Conservation (phyloP, 2,113 vertebrate genomes). For the Neoarius graeffei region DNA sequence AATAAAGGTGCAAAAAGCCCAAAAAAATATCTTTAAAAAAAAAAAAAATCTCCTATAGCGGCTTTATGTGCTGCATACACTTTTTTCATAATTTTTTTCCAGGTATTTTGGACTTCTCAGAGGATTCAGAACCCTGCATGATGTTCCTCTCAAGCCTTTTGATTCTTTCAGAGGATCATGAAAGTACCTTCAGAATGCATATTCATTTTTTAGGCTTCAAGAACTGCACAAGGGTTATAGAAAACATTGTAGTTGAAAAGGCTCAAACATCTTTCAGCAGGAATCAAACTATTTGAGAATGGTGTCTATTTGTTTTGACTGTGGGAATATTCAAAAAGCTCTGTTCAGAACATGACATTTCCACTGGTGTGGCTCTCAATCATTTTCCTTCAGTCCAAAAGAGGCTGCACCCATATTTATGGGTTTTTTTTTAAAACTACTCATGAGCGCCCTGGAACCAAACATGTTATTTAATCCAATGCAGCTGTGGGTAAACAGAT, state of each 20-base stretch:
- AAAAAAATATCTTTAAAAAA: too few relatives aligned
- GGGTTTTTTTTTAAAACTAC: not conserved
- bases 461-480: conserved; percentile 6
- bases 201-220: not conserved
- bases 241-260: not conserved
- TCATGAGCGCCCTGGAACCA: not conserved
- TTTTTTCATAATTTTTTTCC: not conserved
- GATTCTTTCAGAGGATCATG: not conserved
- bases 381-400: not conserved
- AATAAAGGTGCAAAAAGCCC: too few relatives aligned
- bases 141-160: not conserved
- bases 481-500: conserved; percentile 37
- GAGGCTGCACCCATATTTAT: not conserved
- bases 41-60: not conserved
- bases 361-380: conserved; percentile 6
- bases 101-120: not conserved
- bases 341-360: not conserved
- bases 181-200: not conserved
- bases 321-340: not conserved
- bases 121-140: not conserved
- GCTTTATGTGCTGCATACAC: not conserved
- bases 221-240: not conserved
- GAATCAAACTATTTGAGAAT: not conserved
- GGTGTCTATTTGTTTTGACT: not conserved
- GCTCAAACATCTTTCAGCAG: not conserved